phyloP scores from a whole-genome alignment of 2,888 invertebrate species.

The Encarsia formosa region DNA sequence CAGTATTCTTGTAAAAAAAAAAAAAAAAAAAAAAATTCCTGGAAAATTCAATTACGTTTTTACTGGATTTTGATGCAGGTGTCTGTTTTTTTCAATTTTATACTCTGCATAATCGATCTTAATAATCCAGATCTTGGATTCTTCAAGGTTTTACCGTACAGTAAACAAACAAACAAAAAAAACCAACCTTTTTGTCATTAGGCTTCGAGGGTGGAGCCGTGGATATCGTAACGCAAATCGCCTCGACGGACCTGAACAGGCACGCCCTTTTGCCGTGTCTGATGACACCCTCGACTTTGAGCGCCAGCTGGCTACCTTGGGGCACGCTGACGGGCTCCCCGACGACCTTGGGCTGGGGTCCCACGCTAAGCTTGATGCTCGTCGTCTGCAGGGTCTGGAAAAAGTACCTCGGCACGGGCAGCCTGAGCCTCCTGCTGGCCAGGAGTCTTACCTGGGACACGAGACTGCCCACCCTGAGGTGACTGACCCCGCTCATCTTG shows the following conservation, averaged over 20 bases:
- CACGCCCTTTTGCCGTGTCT: constrained; percentile 68
- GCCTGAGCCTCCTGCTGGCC: constrained; percentile 52
- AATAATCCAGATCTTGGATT: too few relatives aligned
- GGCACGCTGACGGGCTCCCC: constrained; percentile 83
- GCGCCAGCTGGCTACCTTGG: constrained; percentile 78
- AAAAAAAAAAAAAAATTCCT: too few relatives aligned
- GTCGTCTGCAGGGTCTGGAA: constrained; percentile 84
- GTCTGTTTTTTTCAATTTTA: too few relatives aligned
- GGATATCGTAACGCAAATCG: constrained; percentile 67
- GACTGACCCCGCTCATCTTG: constrained; percentile 47
- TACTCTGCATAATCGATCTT: too few relatives aligned
- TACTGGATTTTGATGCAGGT: too few relatives aligned
- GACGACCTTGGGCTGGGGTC: constrained; percentile 72
- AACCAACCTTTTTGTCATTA: constrained; percentile 48
- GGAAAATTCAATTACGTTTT: too few relatives aligned
- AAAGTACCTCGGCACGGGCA: constrained; percentile 70
- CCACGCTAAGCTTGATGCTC: constrained; percentile 74
- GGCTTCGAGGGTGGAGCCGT: constrained; percentile 52
- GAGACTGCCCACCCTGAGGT: constrained; percentile 52
- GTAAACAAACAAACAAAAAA: too few relatives aligned
- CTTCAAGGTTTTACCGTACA: too few relatives aligned
- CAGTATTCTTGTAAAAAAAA: too few relatives aligned
- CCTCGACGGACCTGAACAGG: constrained; percentile 66
- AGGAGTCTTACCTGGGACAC: constrained; percentile 57
- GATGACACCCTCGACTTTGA: constrained; percentile 92